Evolutionary conservation across 2,113 vertebrate species (phyloP), one percentile per base, ranked within the genome.

Genomic region (Raja brachyura): DNA sequence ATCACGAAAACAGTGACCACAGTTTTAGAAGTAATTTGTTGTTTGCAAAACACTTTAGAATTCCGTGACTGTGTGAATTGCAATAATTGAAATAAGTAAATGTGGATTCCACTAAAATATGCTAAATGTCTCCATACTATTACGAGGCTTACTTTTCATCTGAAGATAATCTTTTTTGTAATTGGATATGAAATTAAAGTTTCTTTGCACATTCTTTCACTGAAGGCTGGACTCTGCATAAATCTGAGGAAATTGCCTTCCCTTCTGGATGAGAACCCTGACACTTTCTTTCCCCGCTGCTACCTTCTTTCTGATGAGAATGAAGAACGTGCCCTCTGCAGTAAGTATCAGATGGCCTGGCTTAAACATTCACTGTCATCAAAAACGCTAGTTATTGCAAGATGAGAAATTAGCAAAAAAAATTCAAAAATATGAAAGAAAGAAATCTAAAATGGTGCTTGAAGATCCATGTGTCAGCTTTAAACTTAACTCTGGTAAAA

Each of bases 191-290:
- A 18, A n/a, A 9, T 79, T 4, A 74, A 4, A 93, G n/a, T 39
- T 61, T 4, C 39, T 75, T 63, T 83, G 0, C 79, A 81, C 48
- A 20, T 54, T 81, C 25, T 93, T 93, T 66, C 68, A 73, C 94
- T 54, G 66, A 93, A 96, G 95, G 94, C 95, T 54, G 94, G 94
- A 76, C 94, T 96, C 74, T 95, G 94, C 7, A n/a, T 95, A 93
- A 95, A 94, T 94, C 90, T 96, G 94, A 86, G 95, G 83, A 95
- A 83, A 88, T 94, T 96, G 93, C 94, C 94, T 0, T 96, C 95
- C 94, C 94, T 94, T 0, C 93, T 93, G 90, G 94, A 94, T 93
- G 95, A 79, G 33, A 93, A 96, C 86, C 94, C 94, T 2, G 85
- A 94, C 33, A 11, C 88, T 93, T 94, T 95, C 94, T 96, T 96